phyloP scores from a whole-genome alignment of 2,888 invertebrate species.

The Willowsia nigromaculata region DNA sequence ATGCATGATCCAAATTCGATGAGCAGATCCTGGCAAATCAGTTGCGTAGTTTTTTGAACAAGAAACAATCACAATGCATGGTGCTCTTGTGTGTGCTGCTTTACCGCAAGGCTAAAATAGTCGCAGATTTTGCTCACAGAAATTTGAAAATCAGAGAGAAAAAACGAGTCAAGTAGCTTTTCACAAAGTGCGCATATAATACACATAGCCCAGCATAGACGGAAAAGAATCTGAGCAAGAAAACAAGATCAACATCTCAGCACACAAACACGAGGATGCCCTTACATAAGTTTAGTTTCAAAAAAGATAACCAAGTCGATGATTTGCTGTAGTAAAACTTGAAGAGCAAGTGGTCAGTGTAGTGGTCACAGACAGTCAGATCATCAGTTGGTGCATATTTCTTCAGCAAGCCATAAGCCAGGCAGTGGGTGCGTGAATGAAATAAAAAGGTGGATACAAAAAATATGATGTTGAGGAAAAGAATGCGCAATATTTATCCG shows the following conservation, averaged over 20 bases:
- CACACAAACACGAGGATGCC: constrained; percentile 33
- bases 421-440: background rate
- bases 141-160: background rate
- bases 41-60: background rate
- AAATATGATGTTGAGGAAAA: no score
- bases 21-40: background rate
- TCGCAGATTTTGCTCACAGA: background rate
- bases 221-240: background rate
- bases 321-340: background rate
- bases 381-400: background rate
- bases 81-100: no score
- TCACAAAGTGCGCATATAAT: no score
- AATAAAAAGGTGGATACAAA: no score
- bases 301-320: background rate
- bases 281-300: constrained; percentile 13
- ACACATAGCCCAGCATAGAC: background rate
- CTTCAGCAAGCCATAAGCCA: background rate
- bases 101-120: background rate
- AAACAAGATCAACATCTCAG: constrained; percentile 12
- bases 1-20: background rate
- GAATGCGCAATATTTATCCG: no score
- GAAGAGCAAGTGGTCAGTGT: constrained; percentile 4
- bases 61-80: background rate
- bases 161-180: background rate
- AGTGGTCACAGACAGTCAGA: no score